phyloP scores from a whole-genome alignment of 2,888 invertebrate species.

The Silvanus unidentatus region DNA sequence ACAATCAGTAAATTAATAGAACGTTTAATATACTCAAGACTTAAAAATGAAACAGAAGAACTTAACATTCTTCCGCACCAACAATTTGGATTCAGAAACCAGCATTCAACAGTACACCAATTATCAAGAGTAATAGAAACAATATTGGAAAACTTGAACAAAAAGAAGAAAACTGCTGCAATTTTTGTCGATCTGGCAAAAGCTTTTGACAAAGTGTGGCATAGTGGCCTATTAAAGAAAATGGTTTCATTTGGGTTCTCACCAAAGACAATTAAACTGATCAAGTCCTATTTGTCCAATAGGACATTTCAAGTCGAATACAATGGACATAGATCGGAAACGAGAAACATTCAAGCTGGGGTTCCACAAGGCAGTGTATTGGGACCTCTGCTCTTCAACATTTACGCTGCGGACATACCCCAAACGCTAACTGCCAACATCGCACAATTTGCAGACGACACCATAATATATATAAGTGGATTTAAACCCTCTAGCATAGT shows the following conservation, averaged over 20 bases:
- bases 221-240: slow-evolving; percentile 25
- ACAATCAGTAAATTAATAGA: slow-evolving; percentile 25
- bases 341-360: slow-evolving; percentile 21
- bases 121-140: slow-evolving; percentile 16
- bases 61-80: slow-evolving; percentile 7
- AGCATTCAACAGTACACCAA: slow-evolving; percentile 26
- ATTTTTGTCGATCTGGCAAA: slow-evolving; percentile 15
- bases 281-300: slow-evolving; percentile 22
- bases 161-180: slow-evolving; percentile 21
- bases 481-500: not conserved
- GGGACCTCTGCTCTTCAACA: slow-evolving; percentile 20
- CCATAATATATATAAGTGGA: not conserved
- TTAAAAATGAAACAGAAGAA: slow-evolving; percentile 8
- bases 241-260: slow-evolving; percentile 20
- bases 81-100: slow-evolving; percentile 30
- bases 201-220: slow-evolving; percentile 26
- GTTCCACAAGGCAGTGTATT: slow-evolving; percentile 30
- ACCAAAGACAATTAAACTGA: slow-evolving; percentile 18
- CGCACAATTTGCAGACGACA: slow-evolving; percentile 13
- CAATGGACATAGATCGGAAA: slow-evolving; percentile 11
- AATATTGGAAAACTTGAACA: slow-evolving; percentile 17
- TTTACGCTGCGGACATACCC: slow-evolving; percentile 17
- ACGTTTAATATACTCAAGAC: slow-evolving; percentile 9
- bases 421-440: not conserved
- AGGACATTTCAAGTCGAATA: slow-evolving; percentile 23